These are phyloP conservation scores for Siniperca obscura DNA, from an alignment of 2,797 vertebrate species.

Conservation along the genomic window DNA sequence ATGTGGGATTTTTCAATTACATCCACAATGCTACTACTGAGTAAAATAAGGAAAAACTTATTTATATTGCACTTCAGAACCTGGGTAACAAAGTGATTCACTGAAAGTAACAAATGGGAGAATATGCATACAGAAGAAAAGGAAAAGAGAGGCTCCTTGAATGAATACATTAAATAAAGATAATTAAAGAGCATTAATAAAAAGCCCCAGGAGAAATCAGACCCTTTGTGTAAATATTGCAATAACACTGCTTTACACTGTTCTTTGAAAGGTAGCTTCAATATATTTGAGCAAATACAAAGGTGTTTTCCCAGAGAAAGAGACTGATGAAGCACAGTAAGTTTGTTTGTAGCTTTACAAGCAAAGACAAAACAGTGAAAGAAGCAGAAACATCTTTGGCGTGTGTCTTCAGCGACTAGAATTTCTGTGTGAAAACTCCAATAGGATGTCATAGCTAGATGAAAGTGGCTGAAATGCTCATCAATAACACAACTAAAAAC, in stretches of 20 bases:
- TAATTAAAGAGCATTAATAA: background rate
- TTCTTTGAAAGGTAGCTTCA: background rate
- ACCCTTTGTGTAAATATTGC: background rate
- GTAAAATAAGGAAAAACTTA: background rate
- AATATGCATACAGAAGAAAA: no score
- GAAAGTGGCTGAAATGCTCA: conserved; percentile 4
- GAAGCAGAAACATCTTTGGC: background rate
- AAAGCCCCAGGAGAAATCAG: background rate
- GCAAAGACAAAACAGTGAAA: background rate
- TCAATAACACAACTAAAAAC: background rate
- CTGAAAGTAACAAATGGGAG: background rate
- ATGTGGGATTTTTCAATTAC: conserved; percentile 14
- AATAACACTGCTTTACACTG: background rate
- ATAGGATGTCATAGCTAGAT: background rate
- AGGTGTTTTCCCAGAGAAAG: background rate
- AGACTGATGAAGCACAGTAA: background rate
- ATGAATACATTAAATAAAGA: background rate
- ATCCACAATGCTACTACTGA: background rate
- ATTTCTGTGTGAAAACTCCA: background rate
- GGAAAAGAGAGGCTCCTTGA: background rate
- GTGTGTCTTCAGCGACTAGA: background rate
- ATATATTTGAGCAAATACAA: background rate
- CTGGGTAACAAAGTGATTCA: background rate
- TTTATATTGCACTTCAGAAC: background rate
- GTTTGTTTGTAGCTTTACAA: background rate